Evolutionary conservation across 2,888 invertebrate species (phyloP).

Genomic region (Chironomus tentans): DNA sequence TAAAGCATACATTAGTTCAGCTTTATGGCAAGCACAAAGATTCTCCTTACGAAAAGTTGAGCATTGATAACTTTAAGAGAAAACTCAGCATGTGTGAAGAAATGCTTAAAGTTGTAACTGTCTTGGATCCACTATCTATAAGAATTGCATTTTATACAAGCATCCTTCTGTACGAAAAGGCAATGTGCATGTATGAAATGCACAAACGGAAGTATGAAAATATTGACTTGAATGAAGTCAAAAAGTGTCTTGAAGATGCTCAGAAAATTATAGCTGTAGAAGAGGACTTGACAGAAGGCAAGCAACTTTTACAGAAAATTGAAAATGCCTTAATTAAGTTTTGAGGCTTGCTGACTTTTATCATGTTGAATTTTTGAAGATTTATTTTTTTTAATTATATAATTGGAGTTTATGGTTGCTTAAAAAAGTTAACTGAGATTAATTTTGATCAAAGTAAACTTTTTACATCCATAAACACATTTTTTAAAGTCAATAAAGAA

Average conservation of each 20-base stretch:
- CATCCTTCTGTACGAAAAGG: slow-evolving; percentile 66
- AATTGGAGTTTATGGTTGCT: no score
- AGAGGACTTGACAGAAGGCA: slow-evolving; percentile 30
- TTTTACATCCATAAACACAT: no score
- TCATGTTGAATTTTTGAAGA: no score
- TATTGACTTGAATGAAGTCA: slow-evolving; percentile 31
- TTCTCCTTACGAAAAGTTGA: slow-evolving; percentile 46
- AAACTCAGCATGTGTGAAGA: slow-evolving; percentile 61
- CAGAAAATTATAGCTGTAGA: slow-evolving; percentile 36
- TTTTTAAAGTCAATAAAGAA: no score
- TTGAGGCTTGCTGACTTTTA: background rate
- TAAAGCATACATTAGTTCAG: slow-evolving; percentile 74
- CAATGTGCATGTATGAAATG: slow-evolving; percentile 48
- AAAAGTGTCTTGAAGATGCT: slow-evolving; percentile 33
- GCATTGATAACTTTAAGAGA: slow-evolving; percentile 50
- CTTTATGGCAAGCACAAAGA: slow-evolving; percentile 63
- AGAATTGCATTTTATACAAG: slow-evolving; percentile 65
- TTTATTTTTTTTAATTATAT: no score
- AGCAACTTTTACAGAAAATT: slow-evolving; percentile 4
- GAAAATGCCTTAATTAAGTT: background rate
- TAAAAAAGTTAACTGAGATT: no score
- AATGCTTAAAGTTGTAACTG: slow-evolving; percentile 52
- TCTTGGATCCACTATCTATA: slow-evolving; percentile 63
- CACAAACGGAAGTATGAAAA: slow-evolving; percentile 37
- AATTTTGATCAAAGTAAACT: no score